Evolutionary conservation across 1,140 invertebrate genomes (phyloP).

Genomic region (Penaeus indicus): DNA sequence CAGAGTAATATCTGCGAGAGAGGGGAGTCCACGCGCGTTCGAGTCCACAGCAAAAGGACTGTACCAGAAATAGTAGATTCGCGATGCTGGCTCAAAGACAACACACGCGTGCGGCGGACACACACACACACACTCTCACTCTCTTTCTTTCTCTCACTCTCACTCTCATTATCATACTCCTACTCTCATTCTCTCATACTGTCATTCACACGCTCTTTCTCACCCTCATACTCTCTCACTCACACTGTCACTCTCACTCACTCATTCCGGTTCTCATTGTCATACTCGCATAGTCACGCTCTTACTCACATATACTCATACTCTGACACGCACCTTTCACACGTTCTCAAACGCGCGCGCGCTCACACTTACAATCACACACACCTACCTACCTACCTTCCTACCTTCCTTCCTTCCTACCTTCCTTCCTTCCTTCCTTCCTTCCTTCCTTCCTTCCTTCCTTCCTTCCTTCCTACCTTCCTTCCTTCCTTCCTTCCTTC

Average conservation of each 20-base stretch:
- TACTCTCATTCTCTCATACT: not conserved
- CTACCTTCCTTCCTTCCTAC: not conserved
- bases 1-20: no score
- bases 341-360: not conserved
- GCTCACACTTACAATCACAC: not conserved
- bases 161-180: not conserved
- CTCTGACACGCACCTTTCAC: not conserved
- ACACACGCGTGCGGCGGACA: not conserved
- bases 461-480: not conserved
- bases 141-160: constrained; percentile 9
- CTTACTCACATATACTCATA: not conserved
- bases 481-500: not conserved
- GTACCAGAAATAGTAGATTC: no score
- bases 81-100: no score
- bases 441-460: not conserved
- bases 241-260: not conserved
- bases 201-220: no score
- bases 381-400: not conserved
- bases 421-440: not conserved
- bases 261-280: not conserved
- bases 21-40: no score
- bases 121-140: not conserved
- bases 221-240: no score
- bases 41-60: no score
- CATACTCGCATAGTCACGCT: not conserved